A percentile compares a stretch with the other conserved stretches of the same genome.
Evolutionary conservation across 2,797 vertebrate genomes (phyloP).

Genomic region (Pseudochirops cupreus): DNA sequence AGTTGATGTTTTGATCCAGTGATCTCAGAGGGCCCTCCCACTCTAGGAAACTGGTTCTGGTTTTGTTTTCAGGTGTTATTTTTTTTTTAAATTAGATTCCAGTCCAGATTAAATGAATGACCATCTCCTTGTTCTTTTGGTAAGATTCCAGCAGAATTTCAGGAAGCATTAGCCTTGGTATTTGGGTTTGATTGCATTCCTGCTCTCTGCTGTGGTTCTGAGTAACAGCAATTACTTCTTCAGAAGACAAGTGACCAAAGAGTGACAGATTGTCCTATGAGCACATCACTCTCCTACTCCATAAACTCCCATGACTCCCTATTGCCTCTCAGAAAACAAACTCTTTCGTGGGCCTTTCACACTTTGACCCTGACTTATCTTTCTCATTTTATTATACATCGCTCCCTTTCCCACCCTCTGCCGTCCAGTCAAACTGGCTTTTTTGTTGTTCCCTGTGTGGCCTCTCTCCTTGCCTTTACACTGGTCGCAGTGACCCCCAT

Average conservation of each 20-base stretch:
- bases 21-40: not conserved
- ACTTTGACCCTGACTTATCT: not conserved
- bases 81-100: not conserved
- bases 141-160: conserved; percentile 58
- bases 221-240: conserved; percentile 47
- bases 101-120: not conserved
- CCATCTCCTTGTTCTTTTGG: conserved; percentile 36
- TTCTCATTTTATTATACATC: not conserved
- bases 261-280: not conserved
- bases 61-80: not conserved
- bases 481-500: too few species aligned
- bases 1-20: not conserved
- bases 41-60: not conserved
- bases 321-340: not conserved
- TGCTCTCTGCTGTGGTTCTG: conserved; percentile 41
- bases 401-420: not conserved
- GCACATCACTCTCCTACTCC: not conserved
- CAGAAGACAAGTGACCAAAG: conserved; percentile 50
- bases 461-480: too few species aligned
- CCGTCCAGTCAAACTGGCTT: not conserved
- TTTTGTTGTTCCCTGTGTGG: not conserved
- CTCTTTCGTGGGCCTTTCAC: not conserved
- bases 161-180: conserved; percentile 52
- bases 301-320: not conserved
- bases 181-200: conserved; percentile 43